phyloP scores from a whole-genome alignment of 2,888 invertebrate genomes.

The Sarcophaga subvicina region DNA sequence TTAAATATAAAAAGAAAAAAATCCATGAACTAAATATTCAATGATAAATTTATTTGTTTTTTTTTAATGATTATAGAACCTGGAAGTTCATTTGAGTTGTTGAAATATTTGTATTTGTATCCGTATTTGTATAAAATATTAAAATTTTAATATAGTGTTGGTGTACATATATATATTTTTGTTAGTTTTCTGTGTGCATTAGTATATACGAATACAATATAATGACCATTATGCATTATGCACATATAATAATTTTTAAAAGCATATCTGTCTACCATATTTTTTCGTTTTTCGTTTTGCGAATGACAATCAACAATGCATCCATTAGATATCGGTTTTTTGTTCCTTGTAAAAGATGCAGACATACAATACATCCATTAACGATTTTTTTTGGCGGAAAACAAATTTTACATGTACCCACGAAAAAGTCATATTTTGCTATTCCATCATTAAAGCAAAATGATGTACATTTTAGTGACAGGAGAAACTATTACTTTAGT shows the following conservation, averaged over 20 bases:
- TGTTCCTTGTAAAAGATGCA: conserved; percentile 10
- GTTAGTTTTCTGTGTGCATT: neutral
- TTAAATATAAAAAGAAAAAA: neutral
- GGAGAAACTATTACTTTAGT: neutral
- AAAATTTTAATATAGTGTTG: neutral
- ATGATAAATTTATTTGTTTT: conserved; percentile 21
- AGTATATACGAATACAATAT: neutral
- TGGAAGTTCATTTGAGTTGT: conserved; percentile 16
- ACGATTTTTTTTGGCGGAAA: conserved; percentile 11
- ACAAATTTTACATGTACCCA: neutral
- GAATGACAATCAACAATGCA: conserved; percentile 44
- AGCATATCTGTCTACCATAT: conserved; percentile 12
- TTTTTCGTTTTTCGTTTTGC: neutral
- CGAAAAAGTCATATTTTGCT: neutral
- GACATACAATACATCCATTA: conserved; percentile 59
- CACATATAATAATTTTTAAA: conserved; percentile 41
- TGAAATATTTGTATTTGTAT: neutral
- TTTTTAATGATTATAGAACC: neutral
- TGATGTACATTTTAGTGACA: neutral
- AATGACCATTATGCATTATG: conserved; percentile 53
- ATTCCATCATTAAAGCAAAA: neutral
- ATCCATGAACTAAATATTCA: conserved; percentile 16
- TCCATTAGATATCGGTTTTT: conserved; percentile 44
- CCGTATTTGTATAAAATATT: conserved; percentile 1
- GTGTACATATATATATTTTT: conserved; percentile 1